These are phyloP conservation scores for Perccottus glenii DNA, from an alignment of 2,113 vertebrate species.

Conservation along the genomic window DNA sequence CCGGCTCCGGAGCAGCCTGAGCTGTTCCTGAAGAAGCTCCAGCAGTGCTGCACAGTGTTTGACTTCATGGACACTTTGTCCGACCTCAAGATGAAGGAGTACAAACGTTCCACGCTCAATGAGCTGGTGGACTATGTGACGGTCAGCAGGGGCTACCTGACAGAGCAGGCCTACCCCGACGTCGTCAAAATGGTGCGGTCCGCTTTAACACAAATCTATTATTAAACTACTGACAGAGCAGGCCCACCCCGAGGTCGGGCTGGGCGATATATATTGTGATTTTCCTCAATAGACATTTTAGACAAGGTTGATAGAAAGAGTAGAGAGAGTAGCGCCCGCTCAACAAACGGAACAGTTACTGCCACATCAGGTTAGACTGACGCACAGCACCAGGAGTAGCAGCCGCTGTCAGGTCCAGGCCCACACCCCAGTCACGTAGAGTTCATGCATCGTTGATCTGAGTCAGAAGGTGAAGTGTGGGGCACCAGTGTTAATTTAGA, in stretches of 20 bases:
- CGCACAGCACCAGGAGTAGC: no score
- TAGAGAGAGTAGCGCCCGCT: no score
- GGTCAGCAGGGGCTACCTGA: constrained; percentile 98
- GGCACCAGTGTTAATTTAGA: no score
- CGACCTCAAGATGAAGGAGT: constrained; percentile 99
- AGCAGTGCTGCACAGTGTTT: constrained; percentile 99
- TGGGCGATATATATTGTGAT: no score
- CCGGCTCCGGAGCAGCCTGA: constrained; percentile 97
- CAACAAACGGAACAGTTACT: no score
- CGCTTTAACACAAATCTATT: neutral
- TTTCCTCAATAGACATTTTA: no score
- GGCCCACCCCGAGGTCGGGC: constrained; percentile 95
- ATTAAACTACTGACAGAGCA: constrained; percentile 87
- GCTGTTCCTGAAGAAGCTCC: constrained; percentile 99
- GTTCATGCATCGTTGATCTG: no score
- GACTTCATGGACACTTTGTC: constrained; percentile 99
- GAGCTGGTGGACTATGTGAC: constrained; percentile 99
- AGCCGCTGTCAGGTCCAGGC: no score
- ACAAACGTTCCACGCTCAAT: constrained; percentile 99
- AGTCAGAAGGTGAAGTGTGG: no score
- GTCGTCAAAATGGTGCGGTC: constrained; percentile 98
- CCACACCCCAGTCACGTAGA: no score
- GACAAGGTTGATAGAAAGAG: no score
- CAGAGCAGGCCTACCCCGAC: constrained; percentile 99
- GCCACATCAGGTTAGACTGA: no score